phyloP scores from a whole-genome alignment of 2,113 vertebrate genomes.

The Gadus chalcogrammus region DNA sequence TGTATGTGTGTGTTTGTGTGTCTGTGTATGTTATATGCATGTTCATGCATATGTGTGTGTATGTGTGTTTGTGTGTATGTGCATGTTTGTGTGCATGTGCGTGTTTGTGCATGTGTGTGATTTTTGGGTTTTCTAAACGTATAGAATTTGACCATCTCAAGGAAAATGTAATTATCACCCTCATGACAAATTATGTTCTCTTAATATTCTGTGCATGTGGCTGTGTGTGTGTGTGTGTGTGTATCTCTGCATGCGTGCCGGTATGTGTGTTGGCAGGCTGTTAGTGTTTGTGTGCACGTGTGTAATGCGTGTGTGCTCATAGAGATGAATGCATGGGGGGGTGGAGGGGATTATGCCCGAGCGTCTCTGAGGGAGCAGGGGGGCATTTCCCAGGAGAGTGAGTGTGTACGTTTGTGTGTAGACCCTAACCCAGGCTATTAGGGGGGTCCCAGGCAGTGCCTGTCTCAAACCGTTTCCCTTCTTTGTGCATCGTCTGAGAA shows the following conservation, averaged over 20 bases:
- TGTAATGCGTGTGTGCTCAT: constrained; percentile 52
- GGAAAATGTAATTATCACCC: too few species aligned
- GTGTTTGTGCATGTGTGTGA: background rate
- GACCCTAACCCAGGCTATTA: constrained; percentile 58
- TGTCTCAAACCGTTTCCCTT: constrained; percentile 61
- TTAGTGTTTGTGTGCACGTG: constrained; percentile 32
- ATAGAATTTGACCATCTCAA: too few species aligned
- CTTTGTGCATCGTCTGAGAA: constrained; percentile 50
- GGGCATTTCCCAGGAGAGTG: constrained; percentile 65
- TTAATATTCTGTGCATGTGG: background rate
- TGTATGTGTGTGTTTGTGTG: background rate
- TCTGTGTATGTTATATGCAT: background rate
- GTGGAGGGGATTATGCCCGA: constrained; percentile 50
- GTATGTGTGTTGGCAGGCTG: constrained; percentile 22
- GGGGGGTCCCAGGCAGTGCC: constrained; percentile 54
- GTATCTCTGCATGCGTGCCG: constrained; percentile 15
- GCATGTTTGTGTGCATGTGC: too few species aligned
- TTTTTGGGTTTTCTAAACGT: background rate
- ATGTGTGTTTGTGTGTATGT: constrained; percentile 9
- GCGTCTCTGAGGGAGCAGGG: constrained; percentile 57
- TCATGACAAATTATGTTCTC: background rate
- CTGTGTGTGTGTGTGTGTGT: constrained; percentile 4
- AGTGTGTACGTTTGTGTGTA: constrained; percentile 45
- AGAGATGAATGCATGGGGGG: background rate
- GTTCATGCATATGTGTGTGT: background rate